Evolutionary conservation across 2,797 vertebrate species (phyloP), one percentile per base, ranked within the genome.

Genomic region (Tarsius wallacei): DNA sequence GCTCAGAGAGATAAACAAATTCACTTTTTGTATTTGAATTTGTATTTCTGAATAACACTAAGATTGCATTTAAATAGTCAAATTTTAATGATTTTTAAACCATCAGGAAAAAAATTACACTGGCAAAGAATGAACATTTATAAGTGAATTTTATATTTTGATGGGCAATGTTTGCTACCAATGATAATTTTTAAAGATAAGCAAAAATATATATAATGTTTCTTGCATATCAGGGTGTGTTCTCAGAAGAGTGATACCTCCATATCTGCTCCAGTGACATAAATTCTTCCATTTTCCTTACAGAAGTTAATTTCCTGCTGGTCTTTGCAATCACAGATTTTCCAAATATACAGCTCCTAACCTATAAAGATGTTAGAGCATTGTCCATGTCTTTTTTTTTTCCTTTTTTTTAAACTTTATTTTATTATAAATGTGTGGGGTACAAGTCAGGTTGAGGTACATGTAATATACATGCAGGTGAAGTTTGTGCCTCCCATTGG

Each of bases 251-350:
- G 1, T 24, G 21, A 36, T 1, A 14, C 4, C 68, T 82, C 53
- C 47, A 12, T 42, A 12, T 19, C 33, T 26, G 15, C 7, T 49
- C 16, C 13, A 47, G 12, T 36, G 53, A 24, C 21, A 28, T 61
- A 24, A 61, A n/a, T 51, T 49, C 22, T 63, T 63, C 17, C 31
- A 17, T 2, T 4, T 53, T 5, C 53, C n/a, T n/a, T 21, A 7
- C 0, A 1, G 7, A 14, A 11, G 53, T 4, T 15, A 5, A 16
- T 42, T 71, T 55, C 2, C 15, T 26, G 19, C 17, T 57, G 2
- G 7, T 57, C 5, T 88, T 68, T 57, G 53, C 6, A 22, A 1
- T 51, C 11, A 4, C 33, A 13, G 6, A 7, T 49, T 85, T 87
- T 33, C 64, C 6, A n/a, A 5, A 13, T 8, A 36, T 16, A 28